A percentile compares a stretch with the other conserved stretches of the same genome.
Evolutionary conservation across 2,888 invertebrate species (phyloP).

Genomic region (Desoria tigrina): DNA sequence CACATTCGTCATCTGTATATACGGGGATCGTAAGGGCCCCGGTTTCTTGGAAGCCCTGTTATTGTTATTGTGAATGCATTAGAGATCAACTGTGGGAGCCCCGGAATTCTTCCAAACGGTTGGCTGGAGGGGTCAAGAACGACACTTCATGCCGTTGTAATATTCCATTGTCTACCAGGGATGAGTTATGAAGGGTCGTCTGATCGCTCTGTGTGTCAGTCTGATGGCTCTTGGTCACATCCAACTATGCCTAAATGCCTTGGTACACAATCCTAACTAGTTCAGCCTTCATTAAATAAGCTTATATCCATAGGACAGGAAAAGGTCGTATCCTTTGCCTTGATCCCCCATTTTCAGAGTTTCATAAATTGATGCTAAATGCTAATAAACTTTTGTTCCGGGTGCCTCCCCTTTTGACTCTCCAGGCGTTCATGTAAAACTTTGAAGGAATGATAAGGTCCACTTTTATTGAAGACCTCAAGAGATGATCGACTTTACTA

Average conservation of each 20-base stretch:
- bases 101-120: constrained; percentile 62
- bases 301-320: constrained; percentile 35
- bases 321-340: constrained; percentile 37
- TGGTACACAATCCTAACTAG: no score
- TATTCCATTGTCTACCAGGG: constrained; percentile 60
- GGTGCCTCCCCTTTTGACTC: constrained; percentile 17
- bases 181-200: constrained; percentile 59
- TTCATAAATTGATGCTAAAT: background rate
- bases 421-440: constrained; percentile 9
- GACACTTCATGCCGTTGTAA: constrained; percentile 60
- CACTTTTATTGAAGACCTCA: background rate
- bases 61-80: constrained; percentile 16
- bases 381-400: constrained; percentile 5
- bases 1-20: no score
- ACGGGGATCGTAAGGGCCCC: no score
- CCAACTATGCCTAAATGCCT: constrained; percentile 60
- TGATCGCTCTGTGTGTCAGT: constrained; percentile 60
- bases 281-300: constrained; percentile 8
- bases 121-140: constrained; percentile 62
- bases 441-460: no score
- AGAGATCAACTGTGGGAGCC: constrained; percentile 64
- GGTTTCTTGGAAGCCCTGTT: no score
- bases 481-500: no score
- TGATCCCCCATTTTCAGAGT: background rate
- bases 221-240: constrained; percentile 62